Evolutionary conservation across 1,140 invertebrate genomes (phyloP), one percentile per base, ranked within the genome.

Genomic region (Cherax destructor): DNA sequence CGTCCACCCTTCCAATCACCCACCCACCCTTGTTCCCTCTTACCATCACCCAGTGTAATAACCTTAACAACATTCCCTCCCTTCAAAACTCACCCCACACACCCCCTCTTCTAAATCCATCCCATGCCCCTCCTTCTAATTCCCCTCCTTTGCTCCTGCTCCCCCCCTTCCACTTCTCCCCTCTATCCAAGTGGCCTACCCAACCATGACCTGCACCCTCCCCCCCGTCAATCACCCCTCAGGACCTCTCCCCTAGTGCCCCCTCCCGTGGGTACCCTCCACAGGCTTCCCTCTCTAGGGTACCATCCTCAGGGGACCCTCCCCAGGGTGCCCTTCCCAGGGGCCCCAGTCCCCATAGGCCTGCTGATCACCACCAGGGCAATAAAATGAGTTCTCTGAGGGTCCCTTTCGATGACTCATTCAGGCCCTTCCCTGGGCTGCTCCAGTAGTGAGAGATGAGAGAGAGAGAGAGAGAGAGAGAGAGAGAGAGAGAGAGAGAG

Each of bases 331-430:
- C 13, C 41, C 41, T 49, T 56, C 79, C 79, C 49, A 11, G 41
- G 76, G 24, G n/a, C 21, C 72, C 69, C 13, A 24, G 41, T 49
- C 6, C 30, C 80, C 21, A 16, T 69, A 83, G 81, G 80, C 80
- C 80, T 83, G 18, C 56, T 83, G 80, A 83, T 83, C 80, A 61
- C 50, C 52, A 24, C 30, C 80, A 24, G n/a, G 80, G 80, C 80
- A 83, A 83, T 83, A 83, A 83, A 83, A 41, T 21, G 80, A 21
- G 80, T 9, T 18, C 30, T 41, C 30, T 41, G 76, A 50, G 77
- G 50, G 77, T 74, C 69, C 69, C 24, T 30, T 30, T 24, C 47
- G 77, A 79, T 79, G 77, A 79, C 77, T 79, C 77, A 79, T 79
- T 79, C 77, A 21, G 16, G 21, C 47, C 24, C 30, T n/a, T n/a